Evolutionary conservation across 1,140 invertebrate species (phyloP).

Genomic region (Eubasilissa regina): DNA sequence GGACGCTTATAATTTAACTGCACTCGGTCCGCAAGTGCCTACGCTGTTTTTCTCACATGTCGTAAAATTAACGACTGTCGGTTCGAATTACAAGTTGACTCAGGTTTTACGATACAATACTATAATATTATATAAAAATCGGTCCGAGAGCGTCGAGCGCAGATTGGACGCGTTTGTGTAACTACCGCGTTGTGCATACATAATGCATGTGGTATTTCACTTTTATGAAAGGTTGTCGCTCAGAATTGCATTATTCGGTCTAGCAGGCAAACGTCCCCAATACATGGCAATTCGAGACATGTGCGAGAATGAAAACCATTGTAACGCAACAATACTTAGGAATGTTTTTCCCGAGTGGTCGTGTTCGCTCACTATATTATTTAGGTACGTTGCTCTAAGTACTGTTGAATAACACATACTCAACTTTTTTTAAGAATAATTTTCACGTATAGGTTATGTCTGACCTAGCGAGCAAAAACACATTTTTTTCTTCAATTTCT

Average conservation of each 20-base stretch:
- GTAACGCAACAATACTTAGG: neutral
- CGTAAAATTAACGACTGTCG: too few species aligned
- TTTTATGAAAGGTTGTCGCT: slow-evolving; percentile 29
- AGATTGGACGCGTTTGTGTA: too few species aligned
- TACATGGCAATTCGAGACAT: neutral
- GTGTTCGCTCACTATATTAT: neutral
- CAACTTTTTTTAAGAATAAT: neutral
- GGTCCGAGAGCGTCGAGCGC: too few species aligned
- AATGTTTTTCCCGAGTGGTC: neutral
- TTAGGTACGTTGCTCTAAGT: neutral
- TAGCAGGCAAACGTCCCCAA: neutral
- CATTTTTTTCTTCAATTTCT: too few species aligned
- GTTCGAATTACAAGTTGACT: too few species aligned
- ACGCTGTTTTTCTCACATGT: too few species aligned
- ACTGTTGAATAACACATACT: neutral
- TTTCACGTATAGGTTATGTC: too few species aligned
- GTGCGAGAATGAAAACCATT: neutral
- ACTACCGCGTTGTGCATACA: neutral
- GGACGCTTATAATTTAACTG: too few species aligned
- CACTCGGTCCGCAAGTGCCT: too few species aligned
- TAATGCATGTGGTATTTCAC: slow-evolving; percentile 35
- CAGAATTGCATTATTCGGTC: slow-evolving; percentile 16
- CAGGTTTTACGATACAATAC: too few species aligned
- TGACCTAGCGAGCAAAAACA: too few species aligned
- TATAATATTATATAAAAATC: too few species aligned